Evolutionary conservation across 1,140 invertebrate species (phyloP).

Genomic region (silkworm (Bombyx mori)): DNA sequence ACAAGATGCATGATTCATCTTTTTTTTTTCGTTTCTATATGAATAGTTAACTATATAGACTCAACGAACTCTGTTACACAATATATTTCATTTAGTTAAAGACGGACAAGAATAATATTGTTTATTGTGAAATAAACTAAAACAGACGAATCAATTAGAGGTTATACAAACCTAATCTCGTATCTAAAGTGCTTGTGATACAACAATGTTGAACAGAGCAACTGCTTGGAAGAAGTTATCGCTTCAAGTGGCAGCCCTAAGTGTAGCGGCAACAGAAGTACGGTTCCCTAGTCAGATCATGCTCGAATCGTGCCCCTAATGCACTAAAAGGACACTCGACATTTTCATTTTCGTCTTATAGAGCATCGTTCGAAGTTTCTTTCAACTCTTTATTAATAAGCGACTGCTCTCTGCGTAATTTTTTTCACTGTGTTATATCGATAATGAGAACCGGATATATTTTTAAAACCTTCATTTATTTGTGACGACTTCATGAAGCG

Average conservation of each 20-base stretch:
- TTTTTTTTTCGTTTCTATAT: no score
- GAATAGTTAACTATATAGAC: no score
- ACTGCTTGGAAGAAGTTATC: no score
- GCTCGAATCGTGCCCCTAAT: conserved; percentile 27
- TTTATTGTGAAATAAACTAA: not conserved
- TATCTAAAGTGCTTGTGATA: no score
- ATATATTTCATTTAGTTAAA: no score
- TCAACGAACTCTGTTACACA: no score
- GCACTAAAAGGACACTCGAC: conserved; percentile 23
- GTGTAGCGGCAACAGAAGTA: not conserved
- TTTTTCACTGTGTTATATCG: conserved; percentile 62
- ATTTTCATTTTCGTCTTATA: conserved; percentile 25
- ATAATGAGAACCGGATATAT: conserved; percentile 39
- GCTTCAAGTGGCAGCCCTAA: conserved; percentile 8
- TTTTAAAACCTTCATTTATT: conserved; percentile 36
- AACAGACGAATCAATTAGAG: no score
- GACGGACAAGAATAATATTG: no score
- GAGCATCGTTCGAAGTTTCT: conserved; percentile 33
- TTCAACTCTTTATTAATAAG: conserved; percentile 47
- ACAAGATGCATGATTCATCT: not conserved
- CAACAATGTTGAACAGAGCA: no score
- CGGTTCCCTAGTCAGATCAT: conserved; percentile 4
- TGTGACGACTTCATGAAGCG: conserved; percentile 17
- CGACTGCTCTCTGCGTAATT: conserved; percentile 55
- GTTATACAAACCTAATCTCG: no score